Base-by-base conservation (phyloP, 92 coral and sea anemone species). In the Epizoanthus stellaris region DNA sequence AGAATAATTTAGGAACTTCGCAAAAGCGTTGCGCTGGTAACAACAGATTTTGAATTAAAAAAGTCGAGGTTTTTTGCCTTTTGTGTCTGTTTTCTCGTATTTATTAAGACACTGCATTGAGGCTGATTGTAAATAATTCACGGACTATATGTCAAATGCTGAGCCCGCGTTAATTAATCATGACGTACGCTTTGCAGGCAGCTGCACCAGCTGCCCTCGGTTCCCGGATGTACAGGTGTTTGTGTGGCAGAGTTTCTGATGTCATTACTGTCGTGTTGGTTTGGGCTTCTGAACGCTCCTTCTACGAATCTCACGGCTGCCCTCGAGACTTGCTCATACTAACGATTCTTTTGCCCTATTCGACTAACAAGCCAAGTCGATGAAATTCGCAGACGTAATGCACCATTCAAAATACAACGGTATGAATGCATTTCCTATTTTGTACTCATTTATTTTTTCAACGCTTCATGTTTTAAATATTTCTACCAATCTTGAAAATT, bases 221-320 rank as follows among this genome's bases (percentile, higher is more conserved):
- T 75, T 90, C 96, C 96, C 96, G 96, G 87, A 93, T 93, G 96
- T 85, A 87, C 96, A 93, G 96, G 96, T 93, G 93, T 82, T 85
- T 82, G 19, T 15, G 45, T 52, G 70, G 39, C 54, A 79, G 45
- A 63, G 53, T 10, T 70, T 70, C 83, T 79, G 70, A 79, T 79
- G 83, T 79, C 82, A 69, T 81, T 49, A 81, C 43, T 12, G 82
- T 15, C 36, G 17, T 69, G 85, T 81, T 56, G 64, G 85, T 81
- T 81, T 81, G 63, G 43, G 25, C 36, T 34, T 54, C 67, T 59
- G 63, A 82, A 59, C 68, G 59, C 82, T 73, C 59, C 73, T 73
- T 49, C 71, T 57, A 62, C 23, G 87, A 75, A 76, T 73, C 62
- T 84, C 16, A 73, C 47, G 81, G 80, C 70, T 49, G 58, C 73